Evolutionary conservation across 2,888 invertebrate species (phyloP), one percentile per base, ranked within the genome.

Genomic region (Melikaiella ostensackeni): DNA sequence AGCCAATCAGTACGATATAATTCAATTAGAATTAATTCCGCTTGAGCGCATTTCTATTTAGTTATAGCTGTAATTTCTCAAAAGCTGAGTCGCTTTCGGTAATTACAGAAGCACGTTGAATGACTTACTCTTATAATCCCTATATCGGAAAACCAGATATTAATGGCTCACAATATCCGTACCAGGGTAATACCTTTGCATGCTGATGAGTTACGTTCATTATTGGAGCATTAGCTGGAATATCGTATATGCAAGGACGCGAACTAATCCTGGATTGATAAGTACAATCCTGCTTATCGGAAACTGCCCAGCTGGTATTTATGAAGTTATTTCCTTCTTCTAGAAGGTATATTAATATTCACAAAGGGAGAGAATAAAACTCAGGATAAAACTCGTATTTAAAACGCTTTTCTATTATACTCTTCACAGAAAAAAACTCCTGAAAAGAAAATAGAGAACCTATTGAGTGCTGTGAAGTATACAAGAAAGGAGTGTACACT

Each of bases 241-340:
- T 86, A 86, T 83, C 84, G 79, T 77, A 81, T 84, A 83, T 79
- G 84, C 86, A 85, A 84, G 86, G 86, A 85, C 84, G 86, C 84
- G 83, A 80, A 85, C 81, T 88, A 88, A 88, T 87, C 87, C 86
- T 80, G 83, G 84, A 85, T 86, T 88, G 88, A 88, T 87, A 88
- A 87, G 86, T 86, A 84, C 85, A 85, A 86, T 86, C 84, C 82
- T 79, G 81, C 82, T 84, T 86, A 85, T 83, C 81, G 81, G 76
- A 42, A 70, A 50, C 50, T 70, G 50, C 50, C 66, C 78, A 62
- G 75, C 50, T 70, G 66, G 46, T 50, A 70, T 70, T 70, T 70
- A 50, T 19, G 50, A 70, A 70, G n/a, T 13, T 46, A 70, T 46
- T 66, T 70, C 50, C 46, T 70, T 70, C 16, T 27, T 19, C 19